Conservation (phyloP, 2,888 invertebrate genomes). For the Arrhopalites spinosus region DNA sequence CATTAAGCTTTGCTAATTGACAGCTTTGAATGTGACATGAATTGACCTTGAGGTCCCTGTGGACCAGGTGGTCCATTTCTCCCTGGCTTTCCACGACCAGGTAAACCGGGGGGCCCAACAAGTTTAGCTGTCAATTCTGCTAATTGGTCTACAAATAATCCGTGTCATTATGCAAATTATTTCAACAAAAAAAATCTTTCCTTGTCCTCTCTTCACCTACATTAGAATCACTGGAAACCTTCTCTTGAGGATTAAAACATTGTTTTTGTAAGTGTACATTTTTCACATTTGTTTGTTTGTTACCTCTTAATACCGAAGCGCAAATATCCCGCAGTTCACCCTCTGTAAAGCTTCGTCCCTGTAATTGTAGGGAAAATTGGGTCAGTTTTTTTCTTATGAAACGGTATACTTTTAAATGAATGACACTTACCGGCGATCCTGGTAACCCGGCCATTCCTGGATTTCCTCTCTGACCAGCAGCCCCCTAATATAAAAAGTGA, state of each 20-base stretch:
- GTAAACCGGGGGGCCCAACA: slow-evolving; percentile 71
- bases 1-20: no score
- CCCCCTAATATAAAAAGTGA: slow-evolving; percentile 57
- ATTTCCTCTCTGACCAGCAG: slow-evolving; percentile 58
- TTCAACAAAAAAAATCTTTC: no score
- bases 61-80: slow-evolving; percentile 72
- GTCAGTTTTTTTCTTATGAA: no score
- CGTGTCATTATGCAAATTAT: slow-evolving; percentile 7
- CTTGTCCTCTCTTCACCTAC: neutral
- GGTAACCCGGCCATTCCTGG: slow-evolving; percentile 65
- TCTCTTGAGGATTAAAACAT: neutral
- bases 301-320: slow-evolving; percentile 77
- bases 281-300: no score
- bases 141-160: slow-evolving; percentile 70
- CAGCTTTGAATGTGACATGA: no score
- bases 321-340: slow-evolving; percentile 80
- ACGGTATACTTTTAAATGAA: no score
- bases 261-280: no score
- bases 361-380: no score
- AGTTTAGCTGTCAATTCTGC: slow-evolving; percentile 69
- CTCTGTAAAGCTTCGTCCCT: slow-evolving; percentile 72
- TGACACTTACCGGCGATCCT: slow-evolving; percentile 64
- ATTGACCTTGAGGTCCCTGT: slow-evolving; percentile 70
- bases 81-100: slow-evolving; percentile 70
- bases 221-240: no score